Conservation (phyloP, 1,140 invertebrate genomes). For the Helicoverpa zea region DNA sequence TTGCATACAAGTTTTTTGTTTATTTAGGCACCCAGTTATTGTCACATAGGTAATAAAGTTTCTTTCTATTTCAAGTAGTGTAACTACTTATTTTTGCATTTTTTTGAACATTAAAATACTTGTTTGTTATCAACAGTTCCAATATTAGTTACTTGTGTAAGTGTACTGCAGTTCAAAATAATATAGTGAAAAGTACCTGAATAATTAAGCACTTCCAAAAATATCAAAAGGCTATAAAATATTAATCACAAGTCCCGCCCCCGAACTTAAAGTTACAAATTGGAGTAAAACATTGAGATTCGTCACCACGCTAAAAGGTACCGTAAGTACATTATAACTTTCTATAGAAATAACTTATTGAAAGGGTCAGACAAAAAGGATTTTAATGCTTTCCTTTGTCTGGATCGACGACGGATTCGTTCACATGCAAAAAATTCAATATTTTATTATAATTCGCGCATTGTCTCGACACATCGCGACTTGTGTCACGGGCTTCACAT, state of each 20-base stretch:
- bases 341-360: background rate
- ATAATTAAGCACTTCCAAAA: background rate
- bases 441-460: constrained; percentile 76
- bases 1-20: too few relatives aligned
- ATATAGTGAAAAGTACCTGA: too few relatives aligned
- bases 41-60: too few relatives aligned
- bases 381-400: constrained; percentile 43
- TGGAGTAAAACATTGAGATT: background rate
- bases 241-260: background rate
- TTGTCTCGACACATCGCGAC: constrained; percentile 75
- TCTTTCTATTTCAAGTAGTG: background rate
- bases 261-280: background rate
- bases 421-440: constrained; percentile 62
- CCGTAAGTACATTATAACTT: constrained; percentile 6
- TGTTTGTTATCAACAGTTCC: too few relatives aligned
- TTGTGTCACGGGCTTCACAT: constrained; percentile 74
- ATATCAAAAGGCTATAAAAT: background rate
- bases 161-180: too few relatives aligned
- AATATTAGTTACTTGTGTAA: too few relatives aligned
- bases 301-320: background rate
- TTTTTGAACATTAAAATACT: too few relatives aligned
- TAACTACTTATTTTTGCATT: too few relatives aligned
- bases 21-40: background rate
- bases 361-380: constrained; percentile 39
- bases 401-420: constrained; percentile 38